phyloP scores from a whole-genome alignment of 2,888 invertebrate genomes.

The Cerastis rubricosa region DNA sequence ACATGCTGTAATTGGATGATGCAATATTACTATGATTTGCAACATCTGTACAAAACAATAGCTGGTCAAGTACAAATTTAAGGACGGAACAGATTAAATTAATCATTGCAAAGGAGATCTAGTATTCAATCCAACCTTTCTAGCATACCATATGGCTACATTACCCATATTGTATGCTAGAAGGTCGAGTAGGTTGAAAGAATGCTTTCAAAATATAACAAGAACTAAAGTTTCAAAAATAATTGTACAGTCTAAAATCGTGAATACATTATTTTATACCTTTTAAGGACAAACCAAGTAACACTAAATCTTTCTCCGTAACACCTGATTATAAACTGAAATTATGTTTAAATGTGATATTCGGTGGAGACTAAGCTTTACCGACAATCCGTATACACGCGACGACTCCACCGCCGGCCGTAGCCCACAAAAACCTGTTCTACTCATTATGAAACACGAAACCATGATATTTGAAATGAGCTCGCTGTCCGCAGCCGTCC shows the following conservation, averaged over 20 bases:
- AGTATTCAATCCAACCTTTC: no score
- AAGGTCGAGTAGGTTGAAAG: not conserved
- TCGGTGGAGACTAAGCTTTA: conserved; percentile 34
- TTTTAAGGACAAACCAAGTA: not conserved
- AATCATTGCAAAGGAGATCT: not conserved
- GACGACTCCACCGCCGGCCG: conserved; percentile 79
- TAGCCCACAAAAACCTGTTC: conserved; percentile 86
- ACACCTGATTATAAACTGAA: not conserved
- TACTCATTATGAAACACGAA: conserved; percentile 89
- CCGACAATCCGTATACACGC: conserved; percentile 53
- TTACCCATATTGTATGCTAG: not conserved
- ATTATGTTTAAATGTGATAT: not conserved
- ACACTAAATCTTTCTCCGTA: not conserved
- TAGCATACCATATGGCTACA: no score
- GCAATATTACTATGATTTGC: conserved; percentile 54
- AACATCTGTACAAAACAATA: conserved; percentile 18
- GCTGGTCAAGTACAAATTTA: conserved; percentile 13
- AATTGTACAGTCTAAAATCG: not conserved
- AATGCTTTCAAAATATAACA: not conserved
- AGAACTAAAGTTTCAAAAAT: not conserved
- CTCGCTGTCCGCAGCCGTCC: conserved; percentile 21
- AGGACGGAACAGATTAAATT: not conserved
- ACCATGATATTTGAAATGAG: conserved; percentile 87
- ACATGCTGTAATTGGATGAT: conserved; percentile 51
- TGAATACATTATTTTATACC: not conserved